Evolutionary conservation across 2,888 invertebrate species (phyloP).

Genomic region (Drosophila paucipuncta): DNA sequence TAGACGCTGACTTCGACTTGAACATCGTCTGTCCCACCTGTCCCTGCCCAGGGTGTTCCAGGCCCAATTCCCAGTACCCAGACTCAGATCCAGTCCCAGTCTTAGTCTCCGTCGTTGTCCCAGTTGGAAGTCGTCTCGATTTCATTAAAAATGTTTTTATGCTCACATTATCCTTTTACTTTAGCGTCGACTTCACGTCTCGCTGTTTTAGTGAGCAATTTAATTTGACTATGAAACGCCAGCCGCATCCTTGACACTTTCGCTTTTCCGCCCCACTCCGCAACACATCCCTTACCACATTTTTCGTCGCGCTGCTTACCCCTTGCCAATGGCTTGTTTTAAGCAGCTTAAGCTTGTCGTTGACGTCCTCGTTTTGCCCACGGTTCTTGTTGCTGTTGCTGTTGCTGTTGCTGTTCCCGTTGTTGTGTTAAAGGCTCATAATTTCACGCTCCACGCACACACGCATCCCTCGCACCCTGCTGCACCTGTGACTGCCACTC

Average conservation of each 20-base stretch:
- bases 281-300: not conserved
- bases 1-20: conserved; percentile 55
- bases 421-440: conserved; percentile 72
- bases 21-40: conserved; percentile 3
- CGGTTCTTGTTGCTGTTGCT: conserved; percentile 9
- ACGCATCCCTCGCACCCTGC: conserved; percentile 32
- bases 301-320: conserved; percentile 20
- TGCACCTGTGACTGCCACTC: conserved; percentile 51
- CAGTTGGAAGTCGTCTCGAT: conserved; percentile 78
- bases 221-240: conserved; percentile 76
- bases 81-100: not conserved
- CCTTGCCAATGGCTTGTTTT: conserved; percentile 69
- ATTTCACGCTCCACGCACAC: conserved; percentile 75
- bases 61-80: not conserved
- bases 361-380: conserved; percentile 55
- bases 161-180: conserved; percentile 78
- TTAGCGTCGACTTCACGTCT: conserved; percentile 52
- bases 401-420: conserved; percentile 9
- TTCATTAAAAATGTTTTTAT: conserved; percentile 82
- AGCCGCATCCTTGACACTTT: conserved; percentile 80
- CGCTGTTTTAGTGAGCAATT: conserved; percentile 67
- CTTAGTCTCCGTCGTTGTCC: conserved; percentile 32
- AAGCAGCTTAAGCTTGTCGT: conserved; percentile 81
- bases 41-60: not conserved
- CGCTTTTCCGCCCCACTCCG: conserved; percentile 56